These are phyloP conservation scores for Zaprionus obscuricornis DNA, from an alignment of 2,888 invertebrate genomes.

Conservation along the genomic window DNA sequence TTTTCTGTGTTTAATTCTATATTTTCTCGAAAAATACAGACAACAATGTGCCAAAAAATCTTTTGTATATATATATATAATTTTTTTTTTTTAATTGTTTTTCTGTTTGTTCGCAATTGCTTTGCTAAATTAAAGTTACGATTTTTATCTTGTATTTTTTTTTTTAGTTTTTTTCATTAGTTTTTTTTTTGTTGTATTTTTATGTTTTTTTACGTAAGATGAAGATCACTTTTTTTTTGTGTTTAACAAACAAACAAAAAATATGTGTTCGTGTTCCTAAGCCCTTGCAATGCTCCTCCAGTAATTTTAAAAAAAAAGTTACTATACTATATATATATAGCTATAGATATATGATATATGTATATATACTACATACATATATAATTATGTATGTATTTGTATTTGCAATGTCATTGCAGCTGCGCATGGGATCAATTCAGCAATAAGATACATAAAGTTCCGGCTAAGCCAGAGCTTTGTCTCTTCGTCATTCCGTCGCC, in stretches of 20 bases:
- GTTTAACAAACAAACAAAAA: constrained; percentile 54
- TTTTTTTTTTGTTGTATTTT: constrained; percentile 22
- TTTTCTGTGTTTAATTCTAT: constrained; percentile 46
- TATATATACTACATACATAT: constrained; percentile 11
- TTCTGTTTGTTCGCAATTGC: constrained; percentile 64
- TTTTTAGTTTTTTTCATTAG: too few relatives aligned
- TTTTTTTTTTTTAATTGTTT: not conserved
- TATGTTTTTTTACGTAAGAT: constrained; percentile 64
- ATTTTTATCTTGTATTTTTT: constrained; percentile 15
- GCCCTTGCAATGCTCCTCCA: constrained; percentile 63
- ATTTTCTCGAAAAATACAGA: constrained; percentile 69
- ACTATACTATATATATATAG: too few relatives aligned
- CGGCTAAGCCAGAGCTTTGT: constrained; percentile 44
- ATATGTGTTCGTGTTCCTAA: constrained; percentile 43
- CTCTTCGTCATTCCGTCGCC: constrained; percentile 13
- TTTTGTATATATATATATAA: constrained; percentile 27
- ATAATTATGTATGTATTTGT: constrained; percentile 16
- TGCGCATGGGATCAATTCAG: too few relatives aligned
- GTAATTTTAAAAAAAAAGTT: too few relatives aligned
- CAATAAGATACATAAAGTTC: too few relatives aligned
- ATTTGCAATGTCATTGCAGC: constrained; percentile 39
- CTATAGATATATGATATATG: constrained; percentile 37
- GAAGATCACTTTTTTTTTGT: constrained; percentile 73
- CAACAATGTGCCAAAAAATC: too few relatives aligned
- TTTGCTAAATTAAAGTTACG: constrained; percentile 45